These are phyloP conservation scores for Nemopilema nomurai DNA, from an alignment of 30 jellyfish, hydroid and myxozoan genomes.

Conservation along the genomic window DNA sequence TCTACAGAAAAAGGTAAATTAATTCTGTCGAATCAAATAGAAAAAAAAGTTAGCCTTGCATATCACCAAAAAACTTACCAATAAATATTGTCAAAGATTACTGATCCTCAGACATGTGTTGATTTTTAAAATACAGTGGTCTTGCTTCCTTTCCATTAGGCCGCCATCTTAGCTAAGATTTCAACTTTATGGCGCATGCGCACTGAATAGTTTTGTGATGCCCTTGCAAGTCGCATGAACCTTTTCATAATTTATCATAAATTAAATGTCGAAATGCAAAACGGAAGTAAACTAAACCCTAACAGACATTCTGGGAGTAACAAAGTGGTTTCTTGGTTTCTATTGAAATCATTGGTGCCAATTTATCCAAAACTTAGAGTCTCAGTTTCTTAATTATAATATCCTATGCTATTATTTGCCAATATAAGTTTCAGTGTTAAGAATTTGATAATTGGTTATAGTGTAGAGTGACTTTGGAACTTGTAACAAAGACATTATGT, in stretches of 20 bases:
- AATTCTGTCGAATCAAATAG: neutral
- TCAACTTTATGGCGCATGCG: constrained; percentile 22
- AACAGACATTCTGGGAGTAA: neutral
- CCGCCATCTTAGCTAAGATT: constrained; percentile 64
- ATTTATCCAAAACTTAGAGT: too few species aligned
- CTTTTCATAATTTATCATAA: constrained; percentile 16
- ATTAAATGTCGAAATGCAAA: neutral
- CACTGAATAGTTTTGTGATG: neutral
- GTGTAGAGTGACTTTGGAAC: too few species aligned
- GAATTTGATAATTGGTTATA: too few species aligned
- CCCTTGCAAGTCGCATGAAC: constrained; percentile 19
- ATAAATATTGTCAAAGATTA: neutral
- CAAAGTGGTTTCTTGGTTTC: too few species aligned
- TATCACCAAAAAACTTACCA: neutral
- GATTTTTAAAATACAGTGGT: constrained; percentile 6
- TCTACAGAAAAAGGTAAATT: neutral
- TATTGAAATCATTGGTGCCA: too few species aligned
- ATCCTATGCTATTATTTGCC: too few species aligned
- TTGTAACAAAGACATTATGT: too few species aligned
- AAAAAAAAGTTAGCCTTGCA: neutral
- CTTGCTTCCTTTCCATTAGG: constrained; percentile 35
- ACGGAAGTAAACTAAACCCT: neutral
- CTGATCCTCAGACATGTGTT: constrained; percentile 8
- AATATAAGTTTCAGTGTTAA: too few species aligned
- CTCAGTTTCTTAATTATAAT: too few species aligned